Evolutionary conservation across 2,888 invertebrate genomes (phyloP).

Genomic region (Pomacea canaliculata): DNA sequence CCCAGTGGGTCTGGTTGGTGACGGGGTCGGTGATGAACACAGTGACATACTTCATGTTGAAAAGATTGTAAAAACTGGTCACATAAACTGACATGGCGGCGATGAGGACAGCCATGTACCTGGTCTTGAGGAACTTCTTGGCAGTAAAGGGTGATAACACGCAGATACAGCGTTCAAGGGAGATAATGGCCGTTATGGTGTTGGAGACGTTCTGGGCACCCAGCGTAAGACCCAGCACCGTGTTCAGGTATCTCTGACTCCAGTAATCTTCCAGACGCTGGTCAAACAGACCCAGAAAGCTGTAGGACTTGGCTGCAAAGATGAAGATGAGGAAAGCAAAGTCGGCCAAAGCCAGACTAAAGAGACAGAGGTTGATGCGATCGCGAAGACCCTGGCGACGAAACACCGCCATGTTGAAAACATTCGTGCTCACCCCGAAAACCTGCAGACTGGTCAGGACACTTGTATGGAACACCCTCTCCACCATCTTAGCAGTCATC

Average conservation of each 20-base stretch:
- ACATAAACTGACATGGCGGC: background rate
- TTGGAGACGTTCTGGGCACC: background rate
- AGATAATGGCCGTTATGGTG: background rate
- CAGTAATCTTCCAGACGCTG: too few relatives aligned
- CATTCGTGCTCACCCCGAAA: background rate
- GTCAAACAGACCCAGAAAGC: too few relatives aligned
- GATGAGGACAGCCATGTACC: background rate
- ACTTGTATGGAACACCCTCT: too few relatives aligned
- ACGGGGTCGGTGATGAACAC: background rate
- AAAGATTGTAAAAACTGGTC: too few relatives aligned
- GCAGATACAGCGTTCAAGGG: conserved; percentile 1
- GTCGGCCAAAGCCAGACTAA: background rate
- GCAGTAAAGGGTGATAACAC: background rate
- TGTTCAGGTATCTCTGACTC: too few relatives aligned
- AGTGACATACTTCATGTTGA: too few relatives aligned
- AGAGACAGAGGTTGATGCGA: conserved; percentile 3
- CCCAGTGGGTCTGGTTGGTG: background rate
- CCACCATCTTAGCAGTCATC: too few relatives aligned
- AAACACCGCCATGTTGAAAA: conserved; percentile 5
- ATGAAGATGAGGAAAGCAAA: background rate
- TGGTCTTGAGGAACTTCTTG: background rate
- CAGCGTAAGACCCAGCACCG: too few relatives aligned
- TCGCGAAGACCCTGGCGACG: background rate
- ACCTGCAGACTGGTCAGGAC: background rate
- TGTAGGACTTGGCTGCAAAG: background rate